Conservation (phyloP, 1,140 invertebrate species). For the Heliconius melpomene region DNA sequence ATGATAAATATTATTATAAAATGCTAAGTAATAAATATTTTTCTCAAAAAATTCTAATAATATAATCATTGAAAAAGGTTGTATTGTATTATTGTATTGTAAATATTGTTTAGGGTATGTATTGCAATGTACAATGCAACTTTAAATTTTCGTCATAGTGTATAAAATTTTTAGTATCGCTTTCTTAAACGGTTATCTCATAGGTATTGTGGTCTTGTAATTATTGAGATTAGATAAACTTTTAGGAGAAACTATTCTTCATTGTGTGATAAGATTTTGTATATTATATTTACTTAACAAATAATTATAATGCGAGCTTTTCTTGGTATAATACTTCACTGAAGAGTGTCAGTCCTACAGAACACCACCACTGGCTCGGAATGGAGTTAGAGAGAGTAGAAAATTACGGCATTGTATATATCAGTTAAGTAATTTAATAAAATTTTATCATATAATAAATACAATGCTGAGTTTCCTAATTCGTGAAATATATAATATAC, state of each 20-base stretch:
- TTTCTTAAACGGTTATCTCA: background rate
- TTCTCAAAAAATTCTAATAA: background rate
- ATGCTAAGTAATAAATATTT: background rate
- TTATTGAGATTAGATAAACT: background rate
- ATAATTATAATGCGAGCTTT: background rate
- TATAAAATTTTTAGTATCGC: background rate
- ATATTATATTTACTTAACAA: background rate
- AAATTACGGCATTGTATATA: background rate
- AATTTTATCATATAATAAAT: background rate
- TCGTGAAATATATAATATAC: background rate
- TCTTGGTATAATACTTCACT: no score
- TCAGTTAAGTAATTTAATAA: background rate
- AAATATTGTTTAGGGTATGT: background rate
- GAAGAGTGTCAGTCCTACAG: no score
- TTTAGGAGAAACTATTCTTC: background rate
- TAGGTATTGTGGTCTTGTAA: background rate
- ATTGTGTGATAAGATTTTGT: background rate
- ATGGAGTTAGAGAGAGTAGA: background rate
- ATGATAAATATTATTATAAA: conserved; percentile 3
- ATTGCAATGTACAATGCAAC: background rate
- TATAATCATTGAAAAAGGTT: background rate
- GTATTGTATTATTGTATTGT: conserved; percentile 5
- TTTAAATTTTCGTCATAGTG: background rate
- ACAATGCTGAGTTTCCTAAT: background rate
- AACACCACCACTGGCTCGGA: no score